A percentile compares a stretch with the other conserved stretches of the same genome.
Evolutionary conservation across 2,113 vertebrate genomes (phyloP).

Genomic region (Collichthys lucidus): DNA sequence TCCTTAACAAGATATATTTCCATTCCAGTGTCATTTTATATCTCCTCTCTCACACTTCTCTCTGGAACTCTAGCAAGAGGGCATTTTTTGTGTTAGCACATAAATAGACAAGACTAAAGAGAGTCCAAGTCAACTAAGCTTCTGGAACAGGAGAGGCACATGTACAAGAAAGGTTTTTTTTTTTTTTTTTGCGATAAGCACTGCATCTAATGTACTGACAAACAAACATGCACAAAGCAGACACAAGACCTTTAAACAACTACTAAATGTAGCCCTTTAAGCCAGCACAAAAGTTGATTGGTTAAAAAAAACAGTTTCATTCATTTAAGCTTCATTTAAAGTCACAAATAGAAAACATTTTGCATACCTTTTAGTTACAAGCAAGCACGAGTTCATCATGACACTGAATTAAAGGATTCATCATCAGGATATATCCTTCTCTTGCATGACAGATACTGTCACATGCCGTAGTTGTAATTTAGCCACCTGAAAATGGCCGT

Average conservation of each 20-base stretch:
- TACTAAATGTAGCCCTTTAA: constrained; percentile 7
- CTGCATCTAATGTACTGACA: constrained; percentile 11
- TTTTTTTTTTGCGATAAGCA: neutral
- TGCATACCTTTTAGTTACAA: neutral
- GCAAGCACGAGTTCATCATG: constrained; percentile 3
- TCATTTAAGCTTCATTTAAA: neutral
- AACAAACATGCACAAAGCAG: constrained; percentile 40
- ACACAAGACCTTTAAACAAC: neutral
- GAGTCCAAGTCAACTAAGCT: constrained; percentile 17
- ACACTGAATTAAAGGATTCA: neutral
- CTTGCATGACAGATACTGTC: neutral
- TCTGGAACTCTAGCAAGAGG: too few relatives aligned
- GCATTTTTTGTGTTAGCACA: neutral
- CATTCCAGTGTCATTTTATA: too few relatives aligned
- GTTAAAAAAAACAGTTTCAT: neutral
- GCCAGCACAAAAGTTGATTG: constrained; percentile 2
- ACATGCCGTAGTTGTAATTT: neutral
- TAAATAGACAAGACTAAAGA: constrained; percentile 3
- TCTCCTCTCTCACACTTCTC: too few relatives aligned
- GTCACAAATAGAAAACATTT: neutral
- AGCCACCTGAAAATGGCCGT: neutral
- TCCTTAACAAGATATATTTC: too few relatives aligned
- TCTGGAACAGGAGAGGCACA: constrained; percentile 25
- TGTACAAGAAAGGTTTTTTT: neutral
- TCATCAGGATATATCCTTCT: neutral